Evolutionary conservation across 2,797 vertebrate genomes (phyloP), one percentile per base, ranked within the genome.

Genomic region (Acanthurus lineatus): DNA sequence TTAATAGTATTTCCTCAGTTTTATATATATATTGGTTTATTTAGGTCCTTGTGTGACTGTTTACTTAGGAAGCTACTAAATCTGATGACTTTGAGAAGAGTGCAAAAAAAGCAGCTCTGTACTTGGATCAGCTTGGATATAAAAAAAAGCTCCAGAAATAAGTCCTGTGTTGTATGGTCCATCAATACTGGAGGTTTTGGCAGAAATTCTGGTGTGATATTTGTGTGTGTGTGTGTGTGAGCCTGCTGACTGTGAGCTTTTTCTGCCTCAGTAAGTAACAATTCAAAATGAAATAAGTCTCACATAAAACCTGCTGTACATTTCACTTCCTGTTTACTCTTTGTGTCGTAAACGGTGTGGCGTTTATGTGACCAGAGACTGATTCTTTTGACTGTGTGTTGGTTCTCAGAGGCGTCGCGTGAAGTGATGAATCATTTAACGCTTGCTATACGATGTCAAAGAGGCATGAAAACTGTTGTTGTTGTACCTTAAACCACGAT

Each of bases 181-280:
- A 72, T 72, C 73, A 68, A 54, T 78, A 68, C 65, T 75, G 47
- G 47, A 51, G 76, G 40, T 77, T 62, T 73, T 82, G 84, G 83
- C 85, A 84, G 75, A 10, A 59, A 62, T 74, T 73, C 72, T 62
- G 81, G 44, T 45, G 79, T 35, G 68, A 16, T 7, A 9, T 49
- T 19, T 38, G 17, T 58, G 78, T 51, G 72, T 14, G 76, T 35
- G 16, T 58, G 78, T 51, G 72, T 14, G 76, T 5, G 56, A 38
- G 62, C 17, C n/a, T 79, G 81, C 80, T 69, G 62, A 87, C 59
- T 59, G 49, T 7, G 81, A 49, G 78, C 19, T 62, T 70, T 73
- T 71, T 82, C 76, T 74, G 80, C 76, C 61, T 62, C 38, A 9
- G 54, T 44, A 25, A 59, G 69, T 54, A 76, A 51, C 35, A 69